Evolutionary conservation across 30 jellyfish, hydroid and myxozoan species (phyloP), one percentile per base, ranked within the genome.

Genomic region (Cassiopea xamachana): DNA sequence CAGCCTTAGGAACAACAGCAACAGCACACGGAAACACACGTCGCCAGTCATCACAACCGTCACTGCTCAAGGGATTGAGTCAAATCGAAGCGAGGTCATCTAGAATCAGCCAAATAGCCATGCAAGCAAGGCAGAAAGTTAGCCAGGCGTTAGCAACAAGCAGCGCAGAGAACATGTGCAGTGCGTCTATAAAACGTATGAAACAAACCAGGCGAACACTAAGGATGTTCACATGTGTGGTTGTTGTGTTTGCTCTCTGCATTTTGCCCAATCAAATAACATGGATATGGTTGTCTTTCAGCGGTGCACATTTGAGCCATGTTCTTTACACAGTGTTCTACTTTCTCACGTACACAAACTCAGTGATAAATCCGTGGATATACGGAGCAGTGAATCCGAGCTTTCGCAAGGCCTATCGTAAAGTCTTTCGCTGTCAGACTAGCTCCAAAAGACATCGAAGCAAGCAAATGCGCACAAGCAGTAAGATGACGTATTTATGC

Each of bases 341-440:
- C 89, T 78, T 72, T 19, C 85, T 93, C 7, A 93, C 97, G 51
- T 93, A 87, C 84, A 85, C 97, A 13, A 93, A 93, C 69, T 87
- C 96, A 1, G 95, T 93, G 60, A 47, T 93, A 59, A 93, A 93
- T 76, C 98, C 98, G 27, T 93, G 98, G 98, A 93, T 93, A 15
- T 93, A 93, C 69, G 98, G 93, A 1, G 98, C 97, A 7, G 90
- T 83, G 27, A 93, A 88, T 73, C 91, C 98, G 1, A 61, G 85
- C 64, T 93, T 93, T 74, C 79, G 95, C 45, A 82, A 79, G 87
- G 98, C 98, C 51, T 93, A 93, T 82, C 71, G 90, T 72, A 60
- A 78, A 76, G 44, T 90, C 60, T 82, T 90, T 47, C 16, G 60
- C 55, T 61, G 97, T 73, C 19, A 84, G 59, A n/a, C 69, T 49